phyloP scores from a whole-genome alignment of 1,140 invertebrate species.

The Trachelipus rathkii region DNA sequence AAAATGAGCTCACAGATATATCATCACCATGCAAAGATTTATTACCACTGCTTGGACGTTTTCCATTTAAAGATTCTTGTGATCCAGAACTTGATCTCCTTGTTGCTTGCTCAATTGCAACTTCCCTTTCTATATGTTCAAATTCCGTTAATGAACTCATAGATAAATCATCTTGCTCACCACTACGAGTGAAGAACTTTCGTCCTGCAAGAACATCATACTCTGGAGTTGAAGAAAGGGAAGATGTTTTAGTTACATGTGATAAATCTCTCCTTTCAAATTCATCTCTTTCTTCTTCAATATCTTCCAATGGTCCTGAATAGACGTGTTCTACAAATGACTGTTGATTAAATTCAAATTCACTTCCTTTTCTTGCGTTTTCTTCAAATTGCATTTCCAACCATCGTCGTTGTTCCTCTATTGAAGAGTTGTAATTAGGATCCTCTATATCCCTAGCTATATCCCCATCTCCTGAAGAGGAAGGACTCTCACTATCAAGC shows the following conservation, averaged over 20 bases:
- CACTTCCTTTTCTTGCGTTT: slow-evolving; percentile 26
- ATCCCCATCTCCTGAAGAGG: slow-evolving; percentile 18
- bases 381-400: slow-evolving; percentile 78
- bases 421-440: slow-evolving; percentile 29
- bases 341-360: slow-evolving; percentile 50
- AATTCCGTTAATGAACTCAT: slow-evolving; percentile 90
- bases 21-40: slow-evolving; percentile 68
- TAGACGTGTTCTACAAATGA: slow-evolving; percentile 42
- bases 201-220: slow-evolving; percentile 74
- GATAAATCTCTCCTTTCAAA: slow-evolving; percentile 71
- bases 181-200: slow-evolving; percentile 69
- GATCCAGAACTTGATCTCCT: slow-evolving; percentile 43
- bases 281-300: slow-evolving; percentile 65
- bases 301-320: slow-evolving; percentile 70
- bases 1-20: slow-evolving; percentile 81
- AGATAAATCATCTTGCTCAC: slow-evolving; percentile 85
- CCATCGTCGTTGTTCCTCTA: slow-evolving; percentile 67
- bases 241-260: slow-evolving; percentile 66
- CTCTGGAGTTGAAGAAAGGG: slow-evolving; percentile 74
- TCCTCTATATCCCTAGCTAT: slow-evolving; percentile 25
- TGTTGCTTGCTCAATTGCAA: slow-evolving; percentile 47
- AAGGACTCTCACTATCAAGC: slow-evolving; percentile 30
- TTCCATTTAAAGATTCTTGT: slow-evolving; percentile 44
- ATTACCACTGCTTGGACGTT: slow-evolving; percentile 42
- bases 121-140: slow-evolving; percentile 78